Conservation (phyloP, 35 echinoderm and acorn worm genomes). For the Apostichopus californicus region DNA sequence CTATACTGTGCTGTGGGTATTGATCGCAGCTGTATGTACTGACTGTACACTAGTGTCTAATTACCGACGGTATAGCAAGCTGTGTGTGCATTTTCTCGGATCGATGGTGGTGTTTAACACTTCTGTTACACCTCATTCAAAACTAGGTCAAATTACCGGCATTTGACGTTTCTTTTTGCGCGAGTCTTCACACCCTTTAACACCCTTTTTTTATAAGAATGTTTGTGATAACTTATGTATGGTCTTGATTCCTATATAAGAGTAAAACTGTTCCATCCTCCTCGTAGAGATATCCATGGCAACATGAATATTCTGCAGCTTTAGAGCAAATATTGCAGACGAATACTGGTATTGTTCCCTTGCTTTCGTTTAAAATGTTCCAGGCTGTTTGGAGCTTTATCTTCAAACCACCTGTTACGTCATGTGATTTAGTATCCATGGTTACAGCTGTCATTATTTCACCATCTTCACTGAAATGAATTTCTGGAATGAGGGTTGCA, state of each 20-base stretch:
- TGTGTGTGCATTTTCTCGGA: too few relatives aligned
- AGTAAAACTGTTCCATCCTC: conserved; percentile 19
- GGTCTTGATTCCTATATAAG: neutral
- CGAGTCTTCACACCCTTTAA: too few relatives aligned
- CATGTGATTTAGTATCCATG: conserved; percentile 66
- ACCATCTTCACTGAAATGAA: conserved; percentile 50
- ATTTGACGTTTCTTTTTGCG: too few relatives aligned
- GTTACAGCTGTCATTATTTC: conserved; percentile 53
- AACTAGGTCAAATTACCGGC: too few relatives aligned
- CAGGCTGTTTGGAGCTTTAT: conserved; percentile 68
- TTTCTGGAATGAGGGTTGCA: conserved; percentile 55
- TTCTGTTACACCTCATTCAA: too few relatives aligned
- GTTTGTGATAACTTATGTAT: neutral
- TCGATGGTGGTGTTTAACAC: too few relatives aligned
- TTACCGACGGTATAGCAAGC: too few relatives aligned
- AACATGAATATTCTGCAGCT: conserved; percentile 58
- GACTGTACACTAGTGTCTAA: too few relatives aligned
- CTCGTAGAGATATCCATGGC: conserved; percentile 47
- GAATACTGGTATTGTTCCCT: conserved; percentile 56
- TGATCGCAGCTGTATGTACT: too few relatives aligned
- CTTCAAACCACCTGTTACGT: conserved; percentile 82
- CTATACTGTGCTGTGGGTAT: too few relatives aligned
- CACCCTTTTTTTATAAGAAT: neutral
- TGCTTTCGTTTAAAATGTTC: conserved; percentile 62
- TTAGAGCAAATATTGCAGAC: conserved; percentile 54